Base-by-base conservation (phyloP, 2,113 vertebrate genomes). In the Danio rerio region DNA sequence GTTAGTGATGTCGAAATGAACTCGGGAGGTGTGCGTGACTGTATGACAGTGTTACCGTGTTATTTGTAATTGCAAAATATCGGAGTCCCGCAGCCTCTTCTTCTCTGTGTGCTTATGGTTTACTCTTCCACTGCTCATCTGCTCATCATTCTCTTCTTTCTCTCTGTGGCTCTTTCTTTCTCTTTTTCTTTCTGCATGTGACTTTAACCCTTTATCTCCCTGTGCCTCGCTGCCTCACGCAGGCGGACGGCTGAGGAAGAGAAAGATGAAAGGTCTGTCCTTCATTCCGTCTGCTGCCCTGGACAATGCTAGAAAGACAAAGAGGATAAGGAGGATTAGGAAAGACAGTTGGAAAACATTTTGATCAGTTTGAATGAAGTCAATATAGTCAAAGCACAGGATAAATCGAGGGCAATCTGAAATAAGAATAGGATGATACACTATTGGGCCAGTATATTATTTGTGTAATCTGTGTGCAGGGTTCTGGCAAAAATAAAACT, bases 231-330 rank as follows among this genome's bases (percentile, higher is more conserved):
- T 94, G 96, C 95, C 93, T 90, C 94, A 94, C 96, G 96, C 96
- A 98, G 97, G 93, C 94, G 95, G 93, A 93, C 94, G 91, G 83
- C 95, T 95, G 97, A 95, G 93, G 94, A 96, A 93, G 95, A 97
- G 93, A 95, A 96, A 93, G 93, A 95, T 83, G 91, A 95, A 95
- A 98, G 97, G 97, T 98, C 95, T 96, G 96, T 96, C 93, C 90
- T 84, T 91, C 88, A 82, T 73, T 91, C 83, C 90, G 87, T 90
- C 87, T 79, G 18, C 87, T 85, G 80, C 80, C 82, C 74, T 75
- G 21, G 45, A 85, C 82, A 73, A 16, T 66, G 2, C 61, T 21
- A 77, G 58, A 78, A 62, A 49, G 16, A 49, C 47, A 49, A 15
- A 66, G 21, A 75, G 52, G 56, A 50, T 76, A 9, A 73, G 4